Evolutionary conservation across 2,888 invertebrate genomes (phyloP), one percentile per base, ranked within the genome.

Genomic region (Arctia plantaginis): DNA sequence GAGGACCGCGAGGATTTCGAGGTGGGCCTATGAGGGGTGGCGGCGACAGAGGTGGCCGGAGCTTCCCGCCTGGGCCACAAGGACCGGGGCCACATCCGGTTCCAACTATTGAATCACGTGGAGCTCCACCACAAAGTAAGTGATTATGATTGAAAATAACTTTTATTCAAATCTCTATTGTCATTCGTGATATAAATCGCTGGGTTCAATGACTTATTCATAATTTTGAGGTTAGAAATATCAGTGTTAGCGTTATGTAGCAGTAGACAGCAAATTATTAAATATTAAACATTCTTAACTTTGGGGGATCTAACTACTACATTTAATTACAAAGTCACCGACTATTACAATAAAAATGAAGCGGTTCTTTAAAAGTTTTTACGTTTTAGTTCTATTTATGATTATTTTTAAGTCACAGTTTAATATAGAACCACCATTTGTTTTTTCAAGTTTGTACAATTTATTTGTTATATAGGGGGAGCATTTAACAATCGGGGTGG

Each of bases 21-120:
- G 95, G 94, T 7, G 94, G 92, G 0, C 94, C 94, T 0, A 94
- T 94, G 94, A 91, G 95, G 23, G 94, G 94, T 35, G 91, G 91
- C 15, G 94, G 93, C 1, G 95, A 93, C 10, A 89, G 94, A 64
- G 92, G 95, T n/a, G 94, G 94, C 0, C 91, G 95, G 18, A 89
- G 92, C 66, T 95, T 95, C 78, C 93, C 92, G 3, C 94, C 93
- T 0, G 94, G 94, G 3, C 95, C 95, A 0, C 95, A 94, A 78
- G 95, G 95, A 0, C 95, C 95, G 0, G 95, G 95, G 12, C 95
- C 95, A 8, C 95, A 95, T 82, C 95, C 95, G 15, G 95, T 95
- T 2, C 95, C 95, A 1, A 95, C 95, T 0, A 94, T 95, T 77
- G 95, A 95, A 85, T 92, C 94, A 3, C 90, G 95, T 81, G 93